Conservation (phyloP, 2,888 invertebrate genomes). For the Sminthurides aquaticus region DNA sequence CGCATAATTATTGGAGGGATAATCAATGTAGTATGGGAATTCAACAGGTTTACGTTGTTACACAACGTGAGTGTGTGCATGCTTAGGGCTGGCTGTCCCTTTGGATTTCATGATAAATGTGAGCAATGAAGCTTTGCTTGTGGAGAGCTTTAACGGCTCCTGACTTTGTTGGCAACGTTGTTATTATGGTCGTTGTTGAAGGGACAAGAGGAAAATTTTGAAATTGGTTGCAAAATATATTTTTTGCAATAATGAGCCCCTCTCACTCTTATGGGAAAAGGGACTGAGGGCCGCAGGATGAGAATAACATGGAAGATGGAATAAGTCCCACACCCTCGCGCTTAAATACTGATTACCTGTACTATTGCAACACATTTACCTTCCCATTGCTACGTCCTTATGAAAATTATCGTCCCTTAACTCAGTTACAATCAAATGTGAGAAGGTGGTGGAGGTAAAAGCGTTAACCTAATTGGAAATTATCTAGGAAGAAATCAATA, state of each 20-base stretch:
- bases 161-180: not conserved
- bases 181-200: not conserved
- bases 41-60: not conserved
- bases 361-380: not conserved
- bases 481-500: not conserved
- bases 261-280: too few species aligned
- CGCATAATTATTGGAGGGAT: too few species aligned
- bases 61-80: not conserved
- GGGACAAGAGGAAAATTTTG: not conserved
- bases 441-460: not conserved
- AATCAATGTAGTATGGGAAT: not conserved
- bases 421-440: not conserved
- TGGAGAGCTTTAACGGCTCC: not conserved
- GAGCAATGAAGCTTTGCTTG: not conserved
- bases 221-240: constrained; percentile 5
- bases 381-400: not conserved
- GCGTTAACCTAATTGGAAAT: not conserved
- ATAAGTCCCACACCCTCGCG: not conserved
- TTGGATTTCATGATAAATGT: too few species aligned
- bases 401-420: not conserved
- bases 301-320: not conserved
- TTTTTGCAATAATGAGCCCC: not conserved
- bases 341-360: not conserved
- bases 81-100: not conserved
- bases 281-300: too few species aligned